Evolutionary conservation across 2,888 invertebrate genomes (phyloP).

Genomic region (Cheiracanthium punctorium): DNA sequence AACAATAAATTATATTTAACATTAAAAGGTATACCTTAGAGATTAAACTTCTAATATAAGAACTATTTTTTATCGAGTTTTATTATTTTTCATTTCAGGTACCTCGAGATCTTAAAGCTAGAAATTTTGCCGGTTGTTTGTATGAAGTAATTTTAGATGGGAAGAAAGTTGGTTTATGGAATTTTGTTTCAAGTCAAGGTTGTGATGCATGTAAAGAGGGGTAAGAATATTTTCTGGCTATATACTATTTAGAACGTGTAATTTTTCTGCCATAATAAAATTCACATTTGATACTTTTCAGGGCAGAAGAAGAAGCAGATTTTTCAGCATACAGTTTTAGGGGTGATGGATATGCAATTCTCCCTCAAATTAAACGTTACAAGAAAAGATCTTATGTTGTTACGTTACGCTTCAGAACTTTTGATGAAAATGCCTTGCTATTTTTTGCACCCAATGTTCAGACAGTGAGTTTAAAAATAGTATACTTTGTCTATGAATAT

Average conservation of each 20-base stretch:
- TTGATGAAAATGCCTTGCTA: slow-evolving; percentile 90
- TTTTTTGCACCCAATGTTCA: slow-evolving; percentile 87
- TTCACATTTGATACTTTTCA: slow-evolving; percentile 16
- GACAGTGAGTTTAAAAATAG: slow-evolving; percentile 73
- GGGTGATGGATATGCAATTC: slow-evolving; percentile 84
- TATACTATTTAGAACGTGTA: not conserved
- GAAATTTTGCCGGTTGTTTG: slow-evolving; percentile 84
- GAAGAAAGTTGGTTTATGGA: slow-evolving; percentile 89
- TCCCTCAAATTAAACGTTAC: slow-evolving; percentile 81
- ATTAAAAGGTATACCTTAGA: not conserved
- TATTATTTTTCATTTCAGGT: slow-evolving; percentile 50
- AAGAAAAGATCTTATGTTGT: slow-evolving; percentile 82
- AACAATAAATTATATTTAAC: not conserved
- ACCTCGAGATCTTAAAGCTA: slow-evolving; percentile 72
- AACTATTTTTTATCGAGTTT: too few relatives aligned
- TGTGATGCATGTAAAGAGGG: slow-evolving; percentile 88
- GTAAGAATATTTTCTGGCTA: slow-evolving; percentile 76
- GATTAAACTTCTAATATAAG: too few relatives aligned
- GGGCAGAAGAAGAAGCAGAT: slow-evolving; percentile 71
- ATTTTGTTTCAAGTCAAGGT: slow-evolving; percentile 84
- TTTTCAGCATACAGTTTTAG: slow-evolving; percentile 79
- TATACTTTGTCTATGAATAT: too few relatives aligned
- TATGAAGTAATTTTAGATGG: slow-evolving; percentile 88
- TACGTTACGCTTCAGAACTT: slow-evolving; percentile 87
- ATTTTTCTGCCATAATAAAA: not conserved